Base-by-base conservation (phyloP, 2,888 invertebrate genomes). In the Erynnis tages region DNA sequence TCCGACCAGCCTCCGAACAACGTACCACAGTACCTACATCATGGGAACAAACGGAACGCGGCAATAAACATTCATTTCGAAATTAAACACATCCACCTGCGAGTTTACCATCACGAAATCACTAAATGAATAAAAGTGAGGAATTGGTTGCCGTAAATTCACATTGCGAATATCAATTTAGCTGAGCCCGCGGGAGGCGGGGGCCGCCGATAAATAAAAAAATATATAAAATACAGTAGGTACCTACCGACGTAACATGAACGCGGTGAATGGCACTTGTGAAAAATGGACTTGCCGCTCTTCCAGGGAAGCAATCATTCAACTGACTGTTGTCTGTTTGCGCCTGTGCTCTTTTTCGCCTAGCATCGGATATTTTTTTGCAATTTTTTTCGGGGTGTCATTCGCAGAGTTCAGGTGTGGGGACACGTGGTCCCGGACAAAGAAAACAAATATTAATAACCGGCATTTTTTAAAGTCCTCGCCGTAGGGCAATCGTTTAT, bases 221-320 rank as follows among this genome's bases (percentile, higher is more conserved):
- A 65, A 81, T 73, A 84, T 82, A 79, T 82, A 67, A 67, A 65
- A 85, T 81, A 87, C 76, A 82, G n/a, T n/a, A n/a, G n/a, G n/a
- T n/a, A n/a, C 14, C 2, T 38, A 43, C 63, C 62, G 59, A 80
- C 82, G 78, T 73, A 81, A 81, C 81, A 80, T 83, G 83, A 83
- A 87, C 84, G 85, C 87, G 78, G 81, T 81, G 87, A 89, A 89
- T 89, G 87, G 87, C 89, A 89, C 89, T 89, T 83, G 87, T 89
- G 89, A 89, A 89, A 89, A 89, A 89, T 89, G 89, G 89, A 89
- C 89, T 87, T 82, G 83, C 85, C 87, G 83, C 88, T 86, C 87
- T 88, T 87, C 81, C 85, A 81, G 88, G 79, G 87, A 88, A 88
- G 86, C 88, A 86, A 89, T 89, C 89, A 89, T 89, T 89, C 89